phyloP scores from a whole-genome alignment of 2,888 invertebrate genomes.

The Adela reaumurella region DNA sequence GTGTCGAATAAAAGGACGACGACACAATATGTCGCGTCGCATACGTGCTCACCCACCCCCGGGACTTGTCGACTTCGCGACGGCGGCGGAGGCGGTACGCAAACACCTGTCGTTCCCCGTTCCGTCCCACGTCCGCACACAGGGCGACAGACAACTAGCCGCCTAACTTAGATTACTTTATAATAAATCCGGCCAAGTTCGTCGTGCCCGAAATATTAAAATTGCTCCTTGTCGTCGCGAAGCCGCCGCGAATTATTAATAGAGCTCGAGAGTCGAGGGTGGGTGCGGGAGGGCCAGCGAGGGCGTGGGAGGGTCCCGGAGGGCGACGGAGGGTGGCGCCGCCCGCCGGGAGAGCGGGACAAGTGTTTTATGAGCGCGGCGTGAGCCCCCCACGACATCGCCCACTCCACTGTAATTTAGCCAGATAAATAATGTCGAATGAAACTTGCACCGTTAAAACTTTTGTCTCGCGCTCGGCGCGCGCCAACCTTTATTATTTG shows the following conservation, averaged over 20 bases:
- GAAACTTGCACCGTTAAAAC: constrained; percentile 28
- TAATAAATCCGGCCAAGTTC: constrained; percentile 23
- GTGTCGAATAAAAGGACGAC: too few species aligned
- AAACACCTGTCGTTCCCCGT: constrained; percentile 32
- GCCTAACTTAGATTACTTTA: constrained; percentile 51
- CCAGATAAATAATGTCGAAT: constrained; percentile 27
- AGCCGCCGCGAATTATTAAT: constrained; percentile 36
- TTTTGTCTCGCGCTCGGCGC: constrained; percentile 21
- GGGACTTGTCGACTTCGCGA: too few species aligned
- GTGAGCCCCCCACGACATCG: background rate
- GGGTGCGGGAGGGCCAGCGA: constrained; percentile 24
- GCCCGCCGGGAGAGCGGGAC: constrained; percentile 11
- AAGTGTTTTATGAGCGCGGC: constrained; percentile 24
- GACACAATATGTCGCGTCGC: too few species aligned
- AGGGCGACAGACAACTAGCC: constrained; percentile 11
- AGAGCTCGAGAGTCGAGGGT: constrained; percentile 18
- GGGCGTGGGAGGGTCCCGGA: constrained; percentile 17
- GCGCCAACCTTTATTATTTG: background rate
- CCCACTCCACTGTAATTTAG: constrained; percentile 25
- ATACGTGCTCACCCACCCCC: too few species aligned
- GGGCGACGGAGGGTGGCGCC: constrained; percentile 24
- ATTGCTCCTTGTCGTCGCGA: constrained; percentile 32
- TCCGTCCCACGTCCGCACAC: too few species aligned
- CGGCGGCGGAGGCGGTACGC: constrained; percentile 33
- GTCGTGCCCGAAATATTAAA: constrained; percentile 31